Conservation (phyloP, 2,797 vertebrate species). For the Poecilia picta region DNA sequence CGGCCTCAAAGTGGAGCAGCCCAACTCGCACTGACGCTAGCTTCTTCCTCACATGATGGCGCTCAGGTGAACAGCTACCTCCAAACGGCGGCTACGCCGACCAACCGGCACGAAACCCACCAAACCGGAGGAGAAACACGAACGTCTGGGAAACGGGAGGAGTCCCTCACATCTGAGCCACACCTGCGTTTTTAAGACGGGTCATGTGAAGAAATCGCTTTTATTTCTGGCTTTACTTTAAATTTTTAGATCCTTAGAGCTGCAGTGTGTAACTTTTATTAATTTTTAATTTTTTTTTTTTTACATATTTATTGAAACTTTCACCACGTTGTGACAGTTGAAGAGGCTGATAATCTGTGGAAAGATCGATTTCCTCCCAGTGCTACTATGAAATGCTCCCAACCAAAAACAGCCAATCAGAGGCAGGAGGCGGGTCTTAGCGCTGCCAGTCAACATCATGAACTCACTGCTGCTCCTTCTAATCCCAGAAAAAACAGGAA, state of each 20-base stretch:
- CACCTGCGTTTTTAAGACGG: conserved; percentile 8
- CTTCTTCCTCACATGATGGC: conserved; percentile 6
- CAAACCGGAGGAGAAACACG: not conserved
- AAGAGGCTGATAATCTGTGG: too few relatives aligned
- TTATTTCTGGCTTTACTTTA: conserved; percentile 27
- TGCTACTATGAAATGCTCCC: too few relatives aligned
- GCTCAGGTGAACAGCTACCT: conserved; percentile 69
- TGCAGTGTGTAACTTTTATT: too few relatives aligned
- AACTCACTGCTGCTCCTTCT: too few relatives aligned
- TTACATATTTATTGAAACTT: too few relatives aligned
- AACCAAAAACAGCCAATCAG: too few relatives aligned
- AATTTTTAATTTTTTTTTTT: too few relatives aligned
- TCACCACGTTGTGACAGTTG: too few relatives aligned
- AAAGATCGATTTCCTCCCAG: too few relatives aligned
- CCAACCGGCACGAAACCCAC: not conserved
- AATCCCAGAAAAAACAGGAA: too few relatives aligned
- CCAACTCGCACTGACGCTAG: conserved; percentile 74
- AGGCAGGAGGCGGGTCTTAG: too few relatives aligned
- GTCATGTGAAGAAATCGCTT: not conserved
- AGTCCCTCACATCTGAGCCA: conserved; percentile 24
- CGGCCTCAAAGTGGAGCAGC: conserved; percentile 84
- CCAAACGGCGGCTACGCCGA: conserved; percentile 33
- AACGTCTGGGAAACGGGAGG: not conserved
- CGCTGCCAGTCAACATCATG: too few relatives aligned
- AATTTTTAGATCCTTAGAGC: conserved; percentile 8